Evolutionary conservation across 2,797 vertebrate species (phyloP), one percentile per base, ranked within the genome.

Genomic region (Scomberomorus guttatus): DNA sequence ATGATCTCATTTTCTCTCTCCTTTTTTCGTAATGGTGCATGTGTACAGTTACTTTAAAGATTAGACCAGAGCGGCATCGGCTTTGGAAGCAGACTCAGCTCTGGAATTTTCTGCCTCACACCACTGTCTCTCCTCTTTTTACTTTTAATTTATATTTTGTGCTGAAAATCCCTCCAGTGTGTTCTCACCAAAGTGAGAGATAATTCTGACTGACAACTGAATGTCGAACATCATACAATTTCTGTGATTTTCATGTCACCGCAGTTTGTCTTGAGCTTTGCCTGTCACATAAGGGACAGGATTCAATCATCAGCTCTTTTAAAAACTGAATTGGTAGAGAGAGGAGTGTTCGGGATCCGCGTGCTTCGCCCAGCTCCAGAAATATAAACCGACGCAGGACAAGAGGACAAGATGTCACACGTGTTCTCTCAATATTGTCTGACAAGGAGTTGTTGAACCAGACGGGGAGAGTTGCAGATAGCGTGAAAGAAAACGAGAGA

Each of bases 181-280:
- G 66, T 78, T 75, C 60, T 24, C 71, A 64, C 60, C 80, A 89
- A 84, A 90, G 88, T 55, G 22, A 44, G 20, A 62, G 82, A 92
- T 93, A 93, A 94, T 93, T 89, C 78, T 91, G 90, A 93, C 77
- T 92, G 87, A 90, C 93, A 90, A 85, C 52, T 80, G 75, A 70
- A 60, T 68, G 67, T 81, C 11, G 42, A 57, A 75, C 78, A 80
- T 81, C 65, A 85, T 12, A 44, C 72, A 48, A 65, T 87, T 89
- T 84, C 84, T 90, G 57, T 88, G 84, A 92, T 91, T 90, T 74
- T 79, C 29, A 5, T 74, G 86, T 81, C 80, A 74, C 75, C 10
- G 10, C 60, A 27, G 80, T 88, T 81, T 84, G 77, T 79, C 67
- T 75, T 15, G 18, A 37, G 72, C 62, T 85, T 69, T 69, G 72